Conservation (phyloP, 2,113 vertebrate genomes). For the Chloropsis cyanopogon region DNA sequence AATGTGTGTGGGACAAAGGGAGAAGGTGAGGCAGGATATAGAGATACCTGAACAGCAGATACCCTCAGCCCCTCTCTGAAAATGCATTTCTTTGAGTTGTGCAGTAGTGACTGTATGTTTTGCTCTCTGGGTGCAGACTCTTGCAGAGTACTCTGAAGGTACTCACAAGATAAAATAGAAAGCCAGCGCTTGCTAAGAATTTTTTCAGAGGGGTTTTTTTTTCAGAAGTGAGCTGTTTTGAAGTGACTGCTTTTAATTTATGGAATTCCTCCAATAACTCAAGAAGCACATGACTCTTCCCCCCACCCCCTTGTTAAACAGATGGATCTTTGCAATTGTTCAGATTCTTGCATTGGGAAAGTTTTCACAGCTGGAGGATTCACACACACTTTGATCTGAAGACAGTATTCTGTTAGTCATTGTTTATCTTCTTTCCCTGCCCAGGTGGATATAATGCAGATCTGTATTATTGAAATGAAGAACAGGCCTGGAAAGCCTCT, state of each 20-base stretch:
- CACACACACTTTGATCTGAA: background rate
- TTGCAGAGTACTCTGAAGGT: background rate
- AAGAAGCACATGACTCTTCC: background rate
- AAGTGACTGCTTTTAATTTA: background rate
- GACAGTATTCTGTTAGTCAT: background rate
- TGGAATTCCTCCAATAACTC: background rate
- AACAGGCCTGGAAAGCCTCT: conserved; percentile 82
- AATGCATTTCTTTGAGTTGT: background rate
- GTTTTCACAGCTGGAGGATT: conserved; percentile 9
- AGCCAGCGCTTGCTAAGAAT: background rate
- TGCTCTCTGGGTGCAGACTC: background rate
- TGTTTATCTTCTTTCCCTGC: background rate
- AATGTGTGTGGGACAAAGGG: background rate
- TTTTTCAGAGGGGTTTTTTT: background rate
- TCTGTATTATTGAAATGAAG: conserved; percentile 90
- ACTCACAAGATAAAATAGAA: background rate
- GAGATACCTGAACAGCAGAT: background rate
- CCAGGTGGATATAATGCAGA: conserved; percentile 98
- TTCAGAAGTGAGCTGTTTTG: background rate
- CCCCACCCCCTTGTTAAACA: background rate
- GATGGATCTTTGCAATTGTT: background rate
- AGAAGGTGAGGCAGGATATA: background rate
- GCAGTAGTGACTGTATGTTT: background rate
- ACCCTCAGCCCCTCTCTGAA: background rate
- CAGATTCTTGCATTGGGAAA: background rate